Conservation (phyloP, 1,140 invertebrate species). For the Drosophila micromelanica region DNA sequence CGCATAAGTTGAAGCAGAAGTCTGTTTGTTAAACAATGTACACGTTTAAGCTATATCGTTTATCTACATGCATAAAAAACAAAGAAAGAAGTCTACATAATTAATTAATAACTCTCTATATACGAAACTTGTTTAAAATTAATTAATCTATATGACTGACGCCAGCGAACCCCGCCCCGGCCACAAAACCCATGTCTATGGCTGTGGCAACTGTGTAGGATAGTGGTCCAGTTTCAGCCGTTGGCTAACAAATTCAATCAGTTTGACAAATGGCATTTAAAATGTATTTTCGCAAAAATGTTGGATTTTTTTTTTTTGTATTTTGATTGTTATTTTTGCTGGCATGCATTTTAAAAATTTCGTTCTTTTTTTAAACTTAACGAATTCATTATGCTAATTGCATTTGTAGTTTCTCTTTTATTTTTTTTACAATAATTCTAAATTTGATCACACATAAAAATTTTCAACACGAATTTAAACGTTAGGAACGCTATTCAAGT, state of each 20-base stretch:
- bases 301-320: slow-evolving; percentile 5
- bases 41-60: slow-evolving; percentile 77
- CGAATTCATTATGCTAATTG: slow-evolving; percentile 10
- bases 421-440: slow-evolving; percentile 39
- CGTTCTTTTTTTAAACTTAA: neutral
- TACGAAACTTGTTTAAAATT: slow-evolving; percentile 48
- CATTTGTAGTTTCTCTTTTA: slow-evolving; percentile 48
- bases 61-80: slow-evolving; percentile 73
- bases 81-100: slow-evolving; percentile 14
- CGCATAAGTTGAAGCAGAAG: slow-evolving; percentile 66
- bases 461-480: slow-evolving; percentile 74
- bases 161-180: slow-evolving; percentile 10
- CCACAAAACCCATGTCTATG: neutral
- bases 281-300: slow-evolving; percentile 1
- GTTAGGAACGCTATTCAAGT: slow-evolving; percentile 59
- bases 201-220: slow-evolving; percentile 25
- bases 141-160: slow-evolving; percentile 45
- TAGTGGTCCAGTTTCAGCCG: slow-evolving; percentile 35
- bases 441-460: slow-evolving; percentile 28
- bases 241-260: slow-evolving; percentile 31
- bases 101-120: slow-evolving; percentile 28
- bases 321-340: neutral
- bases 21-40: slow-evolving; percentile 82
- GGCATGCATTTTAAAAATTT: neutral
- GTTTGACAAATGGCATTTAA: slow-evolving; percentile 31